Evolutionary conservation across 2,113 vertebrate species (phyloP).

Genomic region (Rhinichthys klamathensis): DNA sequence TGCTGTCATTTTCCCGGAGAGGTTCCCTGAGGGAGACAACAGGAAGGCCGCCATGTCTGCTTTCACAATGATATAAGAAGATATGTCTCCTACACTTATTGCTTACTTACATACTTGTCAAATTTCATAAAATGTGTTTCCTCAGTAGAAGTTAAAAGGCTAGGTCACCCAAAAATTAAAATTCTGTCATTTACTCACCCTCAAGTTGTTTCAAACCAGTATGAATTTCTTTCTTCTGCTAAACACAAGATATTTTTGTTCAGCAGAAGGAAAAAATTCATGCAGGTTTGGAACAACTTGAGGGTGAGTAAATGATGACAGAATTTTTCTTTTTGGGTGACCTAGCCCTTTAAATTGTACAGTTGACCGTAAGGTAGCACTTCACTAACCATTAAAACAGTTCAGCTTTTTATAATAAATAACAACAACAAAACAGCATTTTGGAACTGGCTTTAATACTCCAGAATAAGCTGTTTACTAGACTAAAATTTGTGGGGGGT

Average conservation of each 20-base stretch:
- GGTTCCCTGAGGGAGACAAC: constrained; percentile 33
- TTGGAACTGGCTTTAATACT: background rate
- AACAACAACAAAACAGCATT: background rate
- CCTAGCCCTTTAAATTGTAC: background rate
- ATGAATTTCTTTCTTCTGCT: too few species aligned
- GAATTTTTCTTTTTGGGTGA: too few species aligned
- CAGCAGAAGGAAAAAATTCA: too few species aligned
- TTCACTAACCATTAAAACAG: background rate
- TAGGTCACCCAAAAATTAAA: too few species aligned
- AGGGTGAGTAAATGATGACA: too few species aligned
- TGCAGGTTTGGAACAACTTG: too few species aligned
- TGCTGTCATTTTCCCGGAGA: constrained; percentile 40
- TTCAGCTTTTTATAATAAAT: background rate
- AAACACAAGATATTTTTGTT: too few species aligned
- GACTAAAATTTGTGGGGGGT: background rate
- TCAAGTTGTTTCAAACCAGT: too few species aligned
- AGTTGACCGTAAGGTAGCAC: background rate
- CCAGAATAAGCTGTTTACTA: background rate
- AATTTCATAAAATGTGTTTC: background rate
- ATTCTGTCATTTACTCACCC: too few species aligned
- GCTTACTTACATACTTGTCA: background rate
- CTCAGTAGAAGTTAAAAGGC: background rate
- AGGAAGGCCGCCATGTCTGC: constrained; percentile 40
- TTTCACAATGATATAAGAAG: constrained; percentile 3
- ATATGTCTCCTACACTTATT: background rate